Evolutionary conservation across 2,113 vertebrate genomes (phyloP).

Genomic region (Ceuthmochares aereus): DNA sequence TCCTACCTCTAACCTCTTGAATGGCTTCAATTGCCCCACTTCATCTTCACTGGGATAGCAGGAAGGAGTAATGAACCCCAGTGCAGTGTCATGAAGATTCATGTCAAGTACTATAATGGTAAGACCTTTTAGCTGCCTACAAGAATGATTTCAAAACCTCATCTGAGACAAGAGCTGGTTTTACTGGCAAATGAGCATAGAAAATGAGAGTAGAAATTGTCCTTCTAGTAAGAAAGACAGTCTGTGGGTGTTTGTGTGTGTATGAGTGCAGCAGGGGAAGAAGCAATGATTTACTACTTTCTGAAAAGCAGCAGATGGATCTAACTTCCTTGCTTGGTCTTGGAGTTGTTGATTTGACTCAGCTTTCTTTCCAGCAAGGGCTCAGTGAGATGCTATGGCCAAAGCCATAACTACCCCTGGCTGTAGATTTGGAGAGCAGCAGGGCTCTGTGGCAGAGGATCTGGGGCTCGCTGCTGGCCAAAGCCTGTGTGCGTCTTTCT

Average conservation of each 20-base stretch:
- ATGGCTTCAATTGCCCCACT: neutral
- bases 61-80: neutral
- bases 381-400: neutral
- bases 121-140: neutral
- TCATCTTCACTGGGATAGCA: neutral
- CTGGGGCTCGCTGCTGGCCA: neutral
- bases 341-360: neutral
- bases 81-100: neutral
- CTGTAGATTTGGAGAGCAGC: neutral
- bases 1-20: neutral
- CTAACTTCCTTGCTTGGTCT: neutral
- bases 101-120: neutral
- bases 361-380: neutral
- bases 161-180: constrained; percentile 13
- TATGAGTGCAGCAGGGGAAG: constrained; percentile 30
- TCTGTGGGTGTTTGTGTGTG: constrained; percentile 69
- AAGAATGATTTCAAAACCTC: constrained; percentile 37
- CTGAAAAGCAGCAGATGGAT: constrained; percentile 57
- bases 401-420: neutral
- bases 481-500: neutral
- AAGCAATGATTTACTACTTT: constrained; percentile 41
- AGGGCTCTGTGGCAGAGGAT: neutral
- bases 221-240: constrained; percentile 49
- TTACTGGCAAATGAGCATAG: constrained; percentile 64
- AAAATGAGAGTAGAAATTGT: constrained; percentile 41